These are phyloP conservation scores for Elysia crispata DNA, from an alignment of 2,888 invertebrate genomes.

Conservation along the genomic window DNA sequence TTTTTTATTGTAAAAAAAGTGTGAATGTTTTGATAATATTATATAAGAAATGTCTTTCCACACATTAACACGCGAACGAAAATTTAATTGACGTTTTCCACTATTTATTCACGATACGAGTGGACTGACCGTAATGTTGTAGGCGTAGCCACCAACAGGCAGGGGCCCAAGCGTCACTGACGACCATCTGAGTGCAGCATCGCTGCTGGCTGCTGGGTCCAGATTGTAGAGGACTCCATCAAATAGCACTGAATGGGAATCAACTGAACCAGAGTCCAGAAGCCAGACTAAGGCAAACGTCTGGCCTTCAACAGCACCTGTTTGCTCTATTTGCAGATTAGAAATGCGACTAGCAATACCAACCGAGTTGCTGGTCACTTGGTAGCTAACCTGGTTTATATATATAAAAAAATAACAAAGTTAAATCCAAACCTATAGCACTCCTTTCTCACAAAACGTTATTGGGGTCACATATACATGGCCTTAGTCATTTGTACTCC, in stretches of 20 bases:
- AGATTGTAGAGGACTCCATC: background rate
- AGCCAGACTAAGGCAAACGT: conserved; percentile 6
- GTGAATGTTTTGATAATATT: too few relatives aligned
- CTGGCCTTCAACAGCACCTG: background rate
- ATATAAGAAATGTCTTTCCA: too few relatives aligned
- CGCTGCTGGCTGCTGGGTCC: background rate
- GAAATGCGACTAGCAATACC: background rate
- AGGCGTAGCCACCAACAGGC: conserved; percentile 31
- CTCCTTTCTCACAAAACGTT: too few relatives aligned
- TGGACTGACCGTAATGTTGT: conserved; percentile 36
- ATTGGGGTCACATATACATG: too few relatives aligned
- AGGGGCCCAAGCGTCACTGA: conserved; percentile 24
- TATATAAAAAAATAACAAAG: too few relatives aligned
- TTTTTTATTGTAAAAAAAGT: too few relatives aligned
- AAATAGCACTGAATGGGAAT: background rate
- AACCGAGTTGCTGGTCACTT: background rate
- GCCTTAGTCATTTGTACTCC: too few relatives aligned
- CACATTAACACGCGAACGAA: too few relatives aligned
- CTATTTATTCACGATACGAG: too few relatives aligned
- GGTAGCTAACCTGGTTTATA: conserved; percentile 3
- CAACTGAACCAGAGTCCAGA: background rate
- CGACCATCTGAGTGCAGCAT: conserved; percentile 37
- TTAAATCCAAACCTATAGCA: too few relatives aligned
- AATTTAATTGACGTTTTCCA: too few relatives aligned
- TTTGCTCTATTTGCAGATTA: background rate